Base-by-base conservation (phyloP, 2,888 invertebrate species). In the Lottia gigantea region DNA sequence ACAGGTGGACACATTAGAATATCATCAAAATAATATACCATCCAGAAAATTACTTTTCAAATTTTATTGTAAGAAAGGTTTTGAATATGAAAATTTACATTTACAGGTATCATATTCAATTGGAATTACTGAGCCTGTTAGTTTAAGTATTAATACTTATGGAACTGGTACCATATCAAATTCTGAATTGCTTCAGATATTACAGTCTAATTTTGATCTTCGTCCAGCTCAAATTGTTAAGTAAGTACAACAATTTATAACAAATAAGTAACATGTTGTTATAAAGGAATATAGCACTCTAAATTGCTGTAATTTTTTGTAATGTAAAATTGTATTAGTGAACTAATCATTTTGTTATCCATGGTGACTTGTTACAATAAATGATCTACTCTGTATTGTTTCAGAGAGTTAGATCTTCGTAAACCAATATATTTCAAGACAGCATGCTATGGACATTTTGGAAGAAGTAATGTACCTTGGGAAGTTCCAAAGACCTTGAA, bases 401-500 rank as follows among this genome's bases (percentile, higher is more conserved):
- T 45, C 74, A 89, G 89, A 71, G 87, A 90, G 47, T 84, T 91
- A 65, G 82, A 88, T 63, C 84, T 99, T 79, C 92, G 95, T 85
- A 94, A 94, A 85, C 97, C 98, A 65, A 97, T 99, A 84, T 98
- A 98, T 91, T 96, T 97, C 91, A 93, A 92, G 87, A 99, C 98
- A 78, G 97, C 97, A 89, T 94, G 95, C 72, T 99, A 99, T 88
- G 98, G 98, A n/a, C 98, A 99, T 90, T 98, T 98, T 89, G 98
- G 98, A 64, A 93, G 98, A 75, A 93, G 94, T 76, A 95, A 95
- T 80, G 98, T 98, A 91, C 92, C 95, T 69, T 98, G 98, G 98
- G 98, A 98, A 90, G 92, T 93, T 89, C 95, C 97, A 81, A 98
- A 98, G 90, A 91, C 92, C 15, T 75, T 84, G 45, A 31, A 64